Conservation (phyloP, 2,113 vertebrate genomes). For the Balaenoptera acutorostrata region DNA sequence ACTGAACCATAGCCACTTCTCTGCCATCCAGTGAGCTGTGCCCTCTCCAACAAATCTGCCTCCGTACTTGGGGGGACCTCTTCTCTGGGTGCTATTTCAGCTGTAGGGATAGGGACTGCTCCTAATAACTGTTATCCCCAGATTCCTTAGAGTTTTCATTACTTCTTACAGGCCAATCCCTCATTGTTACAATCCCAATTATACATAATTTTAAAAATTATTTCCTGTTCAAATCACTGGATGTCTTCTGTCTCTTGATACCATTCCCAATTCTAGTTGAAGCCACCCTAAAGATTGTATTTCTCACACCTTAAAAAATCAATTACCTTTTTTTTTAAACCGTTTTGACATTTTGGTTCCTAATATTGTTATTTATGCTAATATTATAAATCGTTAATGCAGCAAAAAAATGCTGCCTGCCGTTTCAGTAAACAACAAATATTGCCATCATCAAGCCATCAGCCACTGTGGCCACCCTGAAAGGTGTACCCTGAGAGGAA, state of each 20-base stretch:
- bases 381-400: neutral
- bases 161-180: neutral
- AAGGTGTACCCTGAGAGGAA: too few species aligned
- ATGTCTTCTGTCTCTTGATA: neutral
- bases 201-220: neutral
- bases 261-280: neutral
- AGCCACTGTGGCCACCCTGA: too few species aligned
- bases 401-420: too few species aligned
- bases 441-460: too few species aligned
- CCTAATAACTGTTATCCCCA: neutral
- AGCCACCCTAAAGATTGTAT: neutral
- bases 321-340: neutral
- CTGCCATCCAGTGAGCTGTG: neutral
- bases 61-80: neutral
- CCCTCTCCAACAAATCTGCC: neutral
- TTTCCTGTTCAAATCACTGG: neutral
- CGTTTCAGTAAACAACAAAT: too few species aligned
- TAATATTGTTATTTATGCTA: neutral
- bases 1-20: neutral
- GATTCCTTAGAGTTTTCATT: neutral
- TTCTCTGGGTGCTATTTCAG: neutral
- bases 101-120: neutral
- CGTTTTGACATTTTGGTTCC: neutral
- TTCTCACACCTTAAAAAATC: neutral
- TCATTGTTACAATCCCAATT: neutral